Percentiles rank a stretch among this genome's conserved stretches.
These are phyloP conservation scores for Sturnus vulgaris DNA, from an alignment of 2,113 vertebrate genomes.

Conservation along the genomic window DNA sequence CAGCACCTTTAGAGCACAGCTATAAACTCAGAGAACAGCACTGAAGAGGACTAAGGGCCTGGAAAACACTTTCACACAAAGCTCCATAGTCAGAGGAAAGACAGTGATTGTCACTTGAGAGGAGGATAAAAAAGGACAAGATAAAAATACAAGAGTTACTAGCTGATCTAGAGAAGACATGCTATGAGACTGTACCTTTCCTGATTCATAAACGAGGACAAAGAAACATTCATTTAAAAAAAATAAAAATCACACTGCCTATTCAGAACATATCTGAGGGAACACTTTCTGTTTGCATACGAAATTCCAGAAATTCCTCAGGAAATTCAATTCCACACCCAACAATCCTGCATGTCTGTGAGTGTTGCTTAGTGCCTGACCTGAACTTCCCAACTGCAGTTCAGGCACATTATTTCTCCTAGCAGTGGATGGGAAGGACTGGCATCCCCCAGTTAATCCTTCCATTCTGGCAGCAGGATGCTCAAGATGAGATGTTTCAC, in stretches of 20 bases:
- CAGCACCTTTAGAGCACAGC: not conserved
- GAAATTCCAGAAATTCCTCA: not conserved
- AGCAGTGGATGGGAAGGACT: not conserved
- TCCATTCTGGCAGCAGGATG: not conserved
- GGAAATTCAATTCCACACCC: not conserved
- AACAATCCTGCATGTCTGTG: not conserved
- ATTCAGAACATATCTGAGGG: not conserved
- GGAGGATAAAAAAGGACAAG: not conserved
- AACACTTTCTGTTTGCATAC: not conserved
- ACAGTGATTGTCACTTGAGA: not conserved
- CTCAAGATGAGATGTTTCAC: not conserved
- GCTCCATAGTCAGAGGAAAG: not conserved
- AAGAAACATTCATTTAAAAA: not conserved
- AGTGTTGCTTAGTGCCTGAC: not conserved
- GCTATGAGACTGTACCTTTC: not conserved
- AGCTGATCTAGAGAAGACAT: not conserved
- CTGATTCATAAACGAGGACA: not conserved
- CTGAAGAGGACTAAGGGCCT: not conserved
- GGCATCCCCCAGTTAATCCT: not conserved
- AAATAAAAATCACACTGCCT: not conserved
- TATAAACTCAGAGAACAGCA: not conserved
- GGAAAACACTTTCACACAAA: not conserved
- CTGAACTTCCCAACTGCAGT: not conserved
- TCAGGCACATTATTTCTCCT: not conserved
- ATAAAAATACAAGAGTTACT: not conserved